Evolutionary conservation across 1,140 invertebrate species (phyloP), one percentile per base, ranked within the genome.

Genomic region (Drosophila nigrodunni): DNA sequence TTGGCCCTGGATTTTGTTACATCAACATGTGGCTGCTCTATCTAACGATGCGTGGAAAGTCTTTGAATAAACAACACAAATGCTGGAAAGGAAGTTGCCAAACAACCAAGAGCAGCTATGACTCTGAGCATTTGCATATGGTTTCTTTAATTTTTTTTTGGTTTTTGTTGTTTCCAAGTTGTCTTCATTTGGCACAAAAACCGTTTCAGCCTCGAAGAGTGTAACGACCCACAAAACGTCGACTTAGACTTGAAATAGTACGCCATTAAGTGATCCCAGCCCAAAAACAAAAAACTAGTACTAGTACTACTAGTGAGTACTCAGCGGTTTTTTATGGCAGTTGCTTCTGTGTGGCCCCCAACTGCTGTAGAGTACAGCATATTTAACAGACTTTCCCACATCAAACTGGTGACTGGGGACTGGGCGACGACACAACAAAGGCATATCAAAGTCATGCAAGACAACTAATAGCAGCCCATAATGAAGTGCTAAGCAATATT

Each of bases 41-140:
- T 57, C 73, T 70, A 87, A 88, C 83, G 80, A 83, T 78, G 80
- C 83, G 85, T 80, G 78, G 77, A 78, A 74, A 78, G 83, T 88
- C 83, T 87, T 88, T 82, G 88, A 82, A 80, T 87, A 88, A 87
- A 88, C 83, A 72, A 57, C 55, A 72, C 46, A 2, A 41, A 41
- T 18, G 39, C 43, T 43, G 60, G 34, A 66, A 70, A 80, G 82
- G 79, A 88, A 88, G 83, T 88, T 87, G 82, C 78, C 82, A 78
- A 72, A 78, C 82, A 86, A 78, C 52, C 65, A 44, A 55, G 10
- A 62, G 11, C 37, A 57, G 11, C 61, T 46, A 49, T 70, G 41
- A 74, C 30, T 47, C 50, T 70, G 41, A 74, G 49, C 79, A 88
- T 88, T 88, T 88, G 80, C 73, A 88, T 88, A 74, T 78, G 77